phyloP scores from a whole-genome alignment of 2,888 invertebrate genomes.

The Amblyjoppa fuscipennis region DNA sequence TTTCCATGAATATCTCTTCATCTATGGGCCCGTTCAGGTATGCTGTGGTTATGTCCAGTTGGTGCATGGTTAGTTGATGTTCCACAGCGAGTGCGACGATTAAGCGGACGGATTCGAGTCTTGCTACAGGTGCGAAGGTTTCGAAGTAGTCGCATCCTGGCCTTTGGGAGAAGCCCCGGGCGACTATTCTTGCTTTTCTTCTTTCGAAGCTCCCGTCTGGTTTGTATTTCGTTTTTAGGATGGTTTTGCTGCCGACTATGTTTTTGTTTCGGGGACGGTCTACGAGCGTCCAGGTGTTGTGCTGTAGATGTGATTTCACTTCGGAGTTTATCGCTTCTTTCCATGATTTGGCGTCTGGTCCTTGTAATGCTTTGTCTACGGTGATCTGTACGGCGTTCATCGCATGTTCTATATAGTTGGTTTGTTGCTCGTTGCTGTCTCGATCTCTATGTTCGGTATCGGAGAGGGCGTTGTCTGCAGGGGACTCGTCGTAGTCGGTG shows the following conservation, averaged over 20 bases:
- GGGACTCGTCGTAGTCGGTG: not conserved
- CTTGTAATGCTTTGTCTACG: constrained; percentile 49
- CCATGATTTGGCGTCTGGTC: constrained; percentile 62
- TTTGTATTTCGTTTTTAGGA: not conserved
- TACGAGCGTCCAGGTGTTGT: not conserved
- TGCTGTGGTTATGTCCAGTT: constrained; percentile 26
- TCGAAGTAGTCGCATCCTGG: constrained; percentile 21
- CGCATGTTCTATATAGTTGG: constrained; percentile 24
- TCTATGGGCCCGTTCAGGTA: constrained; percentile 33
- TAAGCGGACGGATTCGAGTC: constrained; percentile 7
- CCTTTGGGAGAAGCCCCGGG: constrained; percentile 19
- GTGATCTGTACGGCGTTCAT: constrained; percentile 37
- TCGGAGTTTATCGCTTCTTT: constrained; percentile 59
- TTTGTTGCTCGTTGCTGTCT: not conserved
- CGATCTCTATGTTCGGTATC: not conserved
- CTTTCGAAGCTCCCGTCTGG: not conserved
- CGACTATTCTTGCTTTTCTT: constrained; percentile 6
- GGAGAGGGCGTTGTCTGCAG: no score
- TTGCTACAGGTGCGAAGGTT: not conserved
- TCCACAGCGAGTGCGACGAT: not conserved
- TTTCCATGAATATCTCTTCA: constrained; percentile 42
- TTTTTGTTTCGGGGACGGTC: not conserved
- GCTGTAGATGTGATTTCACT: constrained; percentile 4
- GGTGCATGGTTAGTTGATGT: not conserved
- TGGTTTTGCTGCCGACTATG: not conserved